Evolutionary conservation across 1,140 invertebrate genomes (phyloP).

Genomic region (Idris sp.): DNA sequence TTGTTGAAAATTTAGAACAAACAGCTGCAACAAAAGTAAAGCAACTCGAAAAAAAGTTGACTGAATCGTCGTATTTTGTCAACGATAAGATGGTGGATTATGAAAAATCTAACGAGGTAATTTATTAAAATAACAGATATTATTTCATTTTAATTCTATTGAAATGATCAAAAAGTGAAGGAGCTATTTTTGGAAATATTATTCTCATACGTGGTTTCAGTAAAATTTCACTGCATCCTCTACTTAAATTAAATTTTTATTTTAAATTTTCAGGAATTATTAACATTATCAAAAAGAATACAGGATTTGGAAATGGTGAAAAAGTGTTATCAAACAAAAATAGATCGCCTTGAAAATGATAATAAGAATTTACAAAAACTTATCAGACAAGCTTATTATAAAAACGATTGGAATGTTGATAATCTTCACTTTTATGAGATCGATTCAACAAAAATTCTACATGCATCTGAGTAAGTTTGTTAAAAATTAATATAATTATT

Average conservation of each 20-base stretch:
- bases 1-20: slow-evolving; percentile 79
- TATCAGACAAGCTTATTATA: slow-evolving; percentile 67
- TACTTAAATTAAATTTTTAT: too few species aligned
- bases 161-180: too few species aligned
- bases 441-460: slow-evolving; percentile 65
- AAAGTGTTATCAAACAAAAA: slow-evolving; percentile 62
- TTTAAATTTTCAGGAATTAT: slow-evolving; percentile 66
- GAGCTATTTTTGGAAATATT: too few species aligned
- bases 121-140: too few species aligned
- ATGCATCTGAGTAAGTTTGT: slow-evolving; percentile 66
- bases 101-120: slow-evolving; percentile 68
- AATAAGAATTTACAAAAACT: slow-evolving; percentile 72
- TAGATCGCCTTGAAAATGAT: slow-evolving; percentile 72
- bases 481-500: too few species aligned
- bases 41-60: slow-evolving; percentile 78
- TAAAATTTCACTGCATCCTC: too few species aligned
- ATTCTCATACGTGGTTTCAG: too few species aligned
- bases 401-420: slow-evolving; percentile 72
- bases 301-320: slow-evolving; percentile 65
- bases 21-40: slow-evolving; percentile 78
- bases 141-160: too few species aligned
- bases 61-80: slow-evolving; percentile 70
- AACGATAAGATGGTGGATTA: slow-evolving; percentile 67
- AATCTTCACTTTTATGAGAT: slow-evolving; percentile 71
- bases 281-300: slow-evolving; percentile 67